Evolutionary conservation across 2,113 vertebrate genomes (phyloP), one percentile per base, ranked within the genome.

Genomic region (Lepus timidus): DNA sequence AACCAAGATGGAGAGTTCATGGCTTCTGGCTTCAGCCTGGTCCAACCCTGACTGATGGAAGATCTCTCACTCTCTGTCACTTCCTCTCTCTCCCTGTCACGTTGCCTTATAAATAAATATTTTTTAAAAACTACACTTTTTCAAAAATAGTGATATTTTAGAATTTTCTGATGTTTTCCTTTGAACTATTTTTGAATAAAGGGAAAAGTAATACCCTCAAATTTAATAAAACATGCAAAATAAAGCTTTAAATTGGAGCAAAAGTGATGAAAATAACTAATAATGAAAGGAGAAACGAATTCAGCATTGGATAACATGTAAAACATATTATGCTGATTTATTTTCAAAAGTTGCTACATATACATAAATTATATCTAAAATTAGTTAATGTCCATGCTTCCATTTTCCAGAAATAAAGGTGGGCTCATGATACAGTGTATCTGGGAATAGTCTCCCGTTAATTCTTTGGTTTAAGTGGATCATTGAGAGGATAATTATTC

Each of bases 331-430:
- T 73, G 22, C 29, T 85, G 19, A 81, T 83, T 58, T 81, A 49
- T 39, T 92, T 76, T 16, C 14, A 52, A 93, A 73, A 55, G n/a
- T 91, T 93, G 39, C 83, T 52, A 67, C 73, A 73, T 55, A 78
- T 79, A 79, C 3, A 68, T 44, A 78, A 78, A 65, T 52, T 68
- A 27, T 65, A 17, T n/a, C 19, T 82, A 73, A 82, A 88, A 65
- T 86, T 44, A 94, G 88, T 85, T 51, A 81, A 68, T 64, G 29
- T 3, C 22, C n/a, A 7, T 44, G 9, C 3, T 80, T 52, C 44
- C 58, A 11, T 71, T 84, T 91, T 80, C 58, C 44, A 74, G 62
- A 68, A 33, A 17, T 86, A 36, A 70, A 82, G 10, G 1, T 52
- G 65, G 27, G 17, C 44, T 82, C 22, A 64, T 51, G 29, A 22